Percentiles rank a stretch among this genome's conserved stretches.
Conservation (phyloP, 2,797 vertebrate genomes). For the Cacajao melanocephalus region DNA sequence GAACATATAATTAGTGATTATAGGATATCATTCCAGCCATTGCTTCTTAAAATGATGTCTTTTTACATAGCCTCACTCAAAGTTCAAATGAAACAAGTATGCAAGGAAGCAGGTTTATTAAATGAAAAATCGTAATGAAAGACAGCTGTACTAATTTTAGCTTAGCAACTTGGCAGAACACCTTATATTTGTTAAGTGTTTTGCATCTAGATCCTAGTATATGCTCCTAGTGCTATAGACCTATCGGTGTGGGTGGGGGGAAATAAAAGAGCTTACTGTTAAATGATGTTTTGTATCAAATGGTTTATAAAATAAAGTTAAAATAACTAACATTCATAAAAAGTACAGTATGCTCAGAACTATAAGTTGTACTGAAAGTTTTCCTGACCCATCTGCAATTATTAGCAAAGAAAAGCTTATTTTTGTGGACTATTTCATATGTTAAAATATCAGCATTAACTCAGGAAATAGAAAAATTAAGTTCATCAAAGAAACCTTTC, state of each 20-base stretch:
- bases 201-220: background rate
- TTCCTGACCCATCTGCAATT: background rate
- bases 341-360: background rate
- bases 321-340: background rate
- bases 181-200: background rate
- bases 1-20: background rate
- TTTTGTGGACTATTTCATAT: background rate
- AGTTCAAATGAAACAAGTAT: background rate
- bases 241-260: background rate
- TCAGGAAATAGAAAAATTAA: conserved; percentile 3
- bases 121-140: background rate
- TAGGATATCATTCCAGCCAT: background rate
- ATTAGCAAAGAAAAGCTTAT: background rate
- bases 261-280: background rate
- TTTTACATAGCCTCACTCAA: background rate
- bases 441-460: conserved; percentile 16
- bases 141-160: background rate
- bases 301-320: background rate
- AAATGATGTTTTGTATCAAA: conserved; percentile 31
- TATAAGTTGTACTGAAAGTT: conserved; percentile 16
- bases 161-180: background rate
- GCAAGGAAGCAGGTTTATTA: background rate
- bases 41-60: background rate
- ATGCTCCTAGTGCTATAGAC: no score
- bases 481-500: background rate